Conservation (phyloP, 2,888 invertebrate species). For the Fabriciana adippe region DNA sequence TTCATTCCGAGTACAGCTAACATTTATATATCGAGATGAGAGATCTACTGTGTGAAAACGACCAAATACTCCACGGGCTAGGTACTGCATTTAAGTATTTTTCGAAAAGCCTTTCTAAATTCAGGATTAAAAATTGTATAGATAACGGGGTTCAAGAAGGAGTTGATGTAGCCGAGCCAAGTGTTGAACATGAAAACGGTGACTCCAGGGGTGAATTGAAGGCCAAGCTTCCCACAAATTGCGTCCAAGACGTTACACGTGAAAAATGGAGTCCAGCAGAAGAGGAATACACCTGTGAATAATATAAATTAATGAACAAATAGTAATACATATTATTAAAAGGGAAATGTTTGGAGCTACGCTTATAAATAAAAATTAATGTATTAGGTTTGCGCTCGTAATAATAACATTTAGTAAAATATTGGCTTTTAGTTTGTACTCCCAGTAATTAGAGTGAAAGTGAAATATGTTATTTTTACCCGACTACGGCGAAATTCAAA, state of each 20-base stretch:
- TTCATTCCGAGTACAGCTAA: slow-evolving; percentile 8
- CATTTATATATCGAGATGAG: slow-evolving; percentile 15
- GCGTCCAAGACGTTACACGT: slow-evolving; percentile 98
- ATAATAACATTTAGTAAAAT: too few species aligned
- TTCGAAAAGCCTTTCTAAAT: slow-evolving; percentile 98
- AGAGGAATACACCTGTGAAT: slow-evolving; percentile 94
- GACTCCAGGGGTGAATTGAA: slow-evolving; percentile 91
- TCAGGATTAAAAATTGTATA: slow-evolving; percentile 98
- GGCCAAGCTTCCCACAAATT: slow-evolving; percentile 92
- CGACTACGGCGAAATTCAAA: too few species aligned
- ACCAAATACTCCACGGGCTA: slow-evolving; percentile 74
- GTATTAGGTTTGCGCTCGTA: too few species aligned
- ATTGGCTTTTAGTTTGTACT: too few species aligned
- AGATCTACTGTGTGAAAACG: slow-evolving; percentile 53
- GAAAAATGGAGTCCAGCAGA: slow-evolving; percentile 99
- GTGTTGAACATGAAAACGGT: slow-evolving; percentile 96
- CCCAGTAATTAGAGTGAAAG: too few species aligned
- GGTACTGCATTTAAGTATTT: slow-evolving; percentile 89
- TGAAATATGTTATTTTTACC: too few species aligned
- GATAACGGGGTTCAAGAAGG: slow-evolving; percentile 95
- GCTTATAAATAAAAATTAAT: too few species aligned
- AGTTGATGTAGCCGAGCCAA: slow-evolving; percentile 99
- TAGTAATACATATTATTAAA: too few species aligned
- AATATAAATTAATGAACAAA: too few species aligned
- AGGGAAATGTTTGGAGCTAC: too few species aligned